Percentiles rank a stretch among this genome's conserved stretches.
phyloP scores from a whole-genome alignment of 2,113 vertebrate genomes.

The Dendrocopos noguchii region DNA sequence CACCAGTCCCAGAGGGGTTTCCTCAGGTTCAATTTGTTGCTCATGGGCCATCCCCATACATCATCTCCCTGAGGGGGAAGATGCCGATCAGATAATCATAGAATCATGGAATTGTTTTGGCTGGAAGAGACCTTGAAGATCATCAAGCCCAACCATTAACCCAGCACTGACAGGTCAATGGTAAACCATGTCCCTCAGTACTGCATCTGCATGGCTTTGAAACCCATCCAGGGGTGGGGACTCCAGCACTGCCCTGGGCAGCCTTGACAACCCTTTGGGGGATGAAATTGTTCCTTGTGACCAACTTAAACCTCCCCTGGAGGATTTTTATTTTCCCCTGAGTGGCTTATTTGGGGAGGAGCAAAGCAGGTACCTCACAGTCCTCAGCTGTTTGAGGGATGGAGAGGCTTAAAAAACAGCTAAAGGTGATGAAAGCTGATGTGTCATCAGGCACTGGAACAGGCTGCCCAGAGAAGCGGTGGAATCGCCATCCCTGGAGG shows the following conservation, averaged over 20 bases:
- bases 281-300: background rate
- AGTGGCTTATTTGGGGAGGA: background rate
- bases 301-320: background rate
- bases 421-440: background rate
- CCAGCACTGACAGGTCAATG: background rate
- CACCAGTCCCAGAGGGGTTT: accelerated
- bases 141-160: background rate
- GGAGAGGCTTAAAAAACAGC: background rate
- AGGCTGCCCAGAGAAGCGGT: too few relatives aligned
- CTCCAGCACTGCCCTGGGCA: background rate
- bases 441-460: too few relatives aligned
- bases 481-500: too few relatives aligned
- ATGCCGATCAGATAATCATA: background rate
- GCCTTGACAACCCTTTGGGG: background rate
- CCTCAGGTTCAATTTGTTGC: background rate
- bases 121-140: background rate
- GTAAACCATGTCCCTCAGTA: background rate
- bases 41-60: accelerated
- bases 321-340: accelerated
- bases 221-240: background rate
- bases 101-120: background rate
- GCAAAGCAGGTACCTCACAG: background rate
- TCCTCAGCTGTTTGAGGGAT: background rate
- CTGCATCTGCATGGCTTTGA: background rate
- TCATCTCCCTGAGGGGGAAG: background rate